Base-by-base conservation (phyloP, 2,797 vertebrate genomes). In the Diceros bicornis region DNA sequence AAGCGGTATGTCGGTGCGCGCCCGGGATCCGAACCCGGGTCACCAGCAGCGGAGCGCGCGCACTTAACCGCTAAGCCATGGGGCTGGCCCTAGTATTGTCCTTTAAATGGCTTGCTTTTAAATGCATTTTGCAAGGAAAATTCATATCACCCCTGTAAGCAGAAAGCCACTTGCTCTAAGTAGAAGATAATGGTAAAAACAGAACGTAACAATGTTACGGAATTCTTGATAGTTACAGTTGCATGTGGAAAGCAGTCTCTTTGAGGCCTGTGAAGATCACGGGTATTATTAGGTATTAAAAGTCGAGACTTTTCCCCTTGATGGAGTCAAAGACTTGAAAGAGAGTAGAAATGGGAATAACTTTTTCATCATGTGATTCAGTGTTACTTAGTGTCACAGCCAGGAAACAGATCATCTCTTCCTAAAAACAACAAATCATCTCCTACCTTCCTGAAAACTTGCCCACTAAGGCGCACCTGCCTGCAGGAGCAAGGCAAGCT, bases 1-100 rank as follows among this genome's bases (percentile, higher is more conserved):
- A n/a, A n/a, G n/a, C n/a, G n/a, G n/a, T n/a, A n/a, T n/a, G n/a
- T n/a, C n/a, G n/a, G n/a, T n/a, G n/a, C n/a, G n/a, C n/a, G n/a
- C n/a, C n/a, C n/a, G n/a, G n/a, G n/a, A n/a, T n/a, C n/a, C n/a
- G n/a, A n/a, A n/a, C n/a, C n/a, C n/a, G n/a, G n/a, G n/a, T n/a
- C n/a, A n/a, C n/a, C n/a, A n/a, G n/a, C n/a, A n/a, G n/a, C n/a
- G n/a, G n/a, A n/a, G n/a, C n/a, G n/a, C n/a, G n/a, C n/a, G n/a
- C n/a, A n/a, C n/a, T n/a, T n/a, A n/a, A n/a, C n/a, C n/a, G n/a
- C n/a, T n/a, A n/a, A n/a, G n/a, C n/a, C n/a, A n/a, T n/a, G n/a
- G n/a, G n/a, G n/a, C n/a, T n/a, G n/a, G n/a, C n/a, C n/a, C 71
- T 57, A 50, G 34, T 57, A n/a, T 82, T 91, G 91, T 91, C 64